These are phyloP conservation scores for Brachionus koreanus DNA, from an alignment of 1,140 invertebrate species.

Conservation along the genomic window DNA sequence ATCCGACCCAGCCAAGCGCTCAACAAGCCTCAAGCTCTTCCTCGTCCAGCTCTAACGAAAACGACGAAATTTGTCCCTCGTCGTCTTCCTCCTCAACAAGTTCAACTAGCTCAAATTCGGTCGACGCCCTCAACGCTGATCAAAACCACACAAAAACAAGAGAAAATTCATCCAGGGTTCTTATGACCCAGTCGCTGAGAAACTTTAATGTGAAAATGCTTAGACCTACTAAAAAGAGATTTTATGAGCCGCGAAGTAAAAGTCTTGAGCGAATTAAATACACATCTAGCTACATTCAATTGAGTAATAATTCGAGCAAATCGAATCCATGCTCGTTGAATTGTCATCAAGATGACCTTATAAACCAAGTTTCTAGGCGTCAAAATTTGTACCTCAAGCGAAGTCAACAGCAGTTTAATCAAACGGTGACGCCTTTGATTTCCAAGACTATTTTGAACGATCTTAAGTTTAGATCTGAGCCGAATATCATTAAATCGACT, in stretches of 20 bases:
- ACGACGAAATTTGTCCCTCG: neutral
- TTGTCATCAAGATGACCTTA: neutral
- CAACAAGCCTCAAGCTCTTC: neutral
- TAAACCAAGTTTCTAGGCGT: neutral
- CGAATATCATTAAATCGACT: neutral
- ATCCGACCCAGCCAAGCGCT: neutral
- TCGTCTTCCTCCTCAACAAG: neutral
- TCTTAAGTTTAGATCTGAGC: conserved; percentile 5
- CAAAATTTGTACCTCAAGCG: conserved; percentile 24
- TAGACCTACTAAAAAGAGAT: conserved; percentile 7
- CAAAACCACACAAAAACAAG: neutral
- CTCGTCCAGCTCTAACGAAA: conserved; percentile 14
- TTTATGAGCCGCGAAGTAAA: conserved; percentile 22
- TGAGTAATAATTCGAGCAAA: neutral
- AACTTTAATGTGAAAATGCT: conserved; percentile 3
- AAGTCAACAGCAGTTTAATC: neutral
- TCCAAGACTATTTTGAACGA: neutral
- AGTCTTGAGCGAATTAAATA: conserved; percentile 30
- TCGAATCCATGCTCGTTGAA: conserved; percentile 28
- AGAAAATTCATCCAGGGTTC: neutral
- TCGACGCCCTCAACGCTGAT: neutral
- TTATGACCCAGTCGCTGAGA: neutral
- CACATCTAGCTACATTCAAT: neutral
- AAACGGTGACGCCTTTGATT: neutral
- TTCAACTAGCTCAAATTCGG: conserved; percentile 8